Evolutionary conservation across 2,888 invertebrate genomes (phyloP), one percentile per base, ranked within the genome.

Genomic region (Cephus rjabovi): DNA sequence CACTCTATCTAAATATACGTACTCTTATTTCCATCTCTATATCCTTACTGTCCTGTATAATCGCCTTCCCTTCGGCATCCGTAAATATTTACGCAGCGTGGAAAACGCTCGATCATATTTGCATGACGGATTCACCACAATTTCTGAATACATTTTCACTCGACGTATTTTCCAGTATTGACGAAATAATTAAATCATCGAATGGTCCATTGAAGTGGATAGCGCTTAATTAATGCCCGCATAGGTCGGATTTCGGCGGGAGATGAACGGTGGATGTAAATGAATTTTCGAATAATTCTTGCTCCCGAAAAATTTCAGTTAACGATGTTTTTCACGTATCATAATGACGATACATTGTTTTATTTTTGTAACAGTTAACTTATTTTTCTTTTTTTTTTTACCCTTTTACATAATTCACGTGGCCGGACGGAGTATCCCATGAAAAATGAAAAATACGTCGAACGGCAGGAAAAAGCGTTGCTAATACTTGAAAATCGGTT

Each of bases 21-120:
- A 34, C 76, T 81, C 69, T 34, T 77, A 34, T 77, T 56, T 56
- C 56, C 23, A 23, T 56, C 56, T 56, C 56, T 23, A 23, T 56
- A 56, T 56, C 56, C 56, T 56, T 73, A 69, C 75, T 73, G 37
- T 34, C 75, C 69, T 74, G 74, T 74, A 75, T 76, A 80, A 76
- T 79, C 78, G 75, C 76, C 34, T 37, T 76, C 79, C 81, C 79
- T 81, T 81, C 79, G 81, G 78, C 74, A 73, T 83, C 83, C 85
- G 87, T 87, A 87, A 87, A 87, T 87, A 87, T 87, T 87, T 87
- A 86, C 86, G 82, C 78, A 80, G 77, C 79, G 74, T 73, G 80
- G 77, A 12, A 80, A 79, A 69, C 76, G 77, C 79, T 77, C 77
- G 80, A 84, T 84, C 81, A 79, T 83, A 87, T 87, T 87, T 86